These are phyloP conservation scores for Lepetodrilus schrolli DNA, from an alignment of 2,888 invertebrate genomes.

Conservation along the genomic window DNA sequence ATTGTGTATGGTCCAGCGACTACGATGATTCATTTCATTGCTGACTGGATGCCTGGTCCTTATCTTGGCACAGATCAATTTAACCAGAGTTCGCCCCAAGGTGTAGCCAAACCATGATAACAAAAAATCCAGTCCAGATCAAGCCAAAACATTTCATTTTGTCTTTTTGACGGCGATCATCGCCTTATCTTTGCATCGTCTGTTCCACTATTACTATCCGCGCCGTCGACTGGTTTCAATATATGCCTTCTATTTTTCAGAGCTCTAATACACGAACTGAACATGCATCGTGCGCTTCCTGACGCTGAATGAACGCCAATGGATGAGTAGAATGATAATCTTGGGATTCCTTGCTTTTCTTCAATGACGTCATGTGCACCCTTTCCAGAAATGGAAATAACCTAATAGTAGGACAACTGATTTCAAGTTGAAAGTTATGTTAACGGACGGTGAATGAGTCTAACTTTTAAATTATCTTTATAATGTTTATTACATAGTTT, in stretches of 20 bases:
- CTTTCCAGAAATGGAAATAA: conserved; percentile 20
- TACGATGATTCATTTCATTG: conserved; percentile 13
- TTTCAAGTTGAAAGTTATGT: too few species aligned
- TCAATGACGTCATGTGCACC: conserved; percentile 24
- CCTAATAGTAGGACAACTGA: conserved; percentile 4
- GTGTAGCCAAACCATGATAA: neutral
- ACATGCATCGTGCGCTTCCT: neutral
- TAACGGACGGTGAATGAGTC: too few species aligned
- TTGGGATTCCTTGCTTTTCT: conserved; percentile 22
- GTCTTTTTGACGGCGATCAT: neutral
- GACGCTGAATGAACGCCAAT: neutral
- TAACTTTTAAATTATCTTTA: too few species aligned
- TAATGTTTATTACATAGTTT: too few species aligned
- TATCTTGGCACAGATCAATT: neutral
- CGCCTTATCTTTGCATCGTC: neutral
- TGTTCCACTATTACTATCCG: too few species aligned
- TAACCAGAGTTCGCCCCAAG: neutral
- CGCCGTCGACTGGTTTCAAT: too few species aligned
- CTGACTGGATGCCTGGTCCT: neutral
- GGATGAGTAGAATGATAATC: conserved; percentile 11
- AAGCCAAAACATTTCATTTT: neutral
- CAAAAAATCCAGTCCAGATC: neutral
- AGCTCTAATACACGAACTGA: neutral
- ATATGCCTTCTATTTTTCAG: too few species aligned
- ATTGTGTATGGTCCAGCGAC: conserved; percentile 35